Percentiles rank a stretch among this genome's conserved stretches.
Evolutionary conservation across 2,113 vertebrate species (phyloP).

Genomic region (Lepidothrix coronata): DNA sequence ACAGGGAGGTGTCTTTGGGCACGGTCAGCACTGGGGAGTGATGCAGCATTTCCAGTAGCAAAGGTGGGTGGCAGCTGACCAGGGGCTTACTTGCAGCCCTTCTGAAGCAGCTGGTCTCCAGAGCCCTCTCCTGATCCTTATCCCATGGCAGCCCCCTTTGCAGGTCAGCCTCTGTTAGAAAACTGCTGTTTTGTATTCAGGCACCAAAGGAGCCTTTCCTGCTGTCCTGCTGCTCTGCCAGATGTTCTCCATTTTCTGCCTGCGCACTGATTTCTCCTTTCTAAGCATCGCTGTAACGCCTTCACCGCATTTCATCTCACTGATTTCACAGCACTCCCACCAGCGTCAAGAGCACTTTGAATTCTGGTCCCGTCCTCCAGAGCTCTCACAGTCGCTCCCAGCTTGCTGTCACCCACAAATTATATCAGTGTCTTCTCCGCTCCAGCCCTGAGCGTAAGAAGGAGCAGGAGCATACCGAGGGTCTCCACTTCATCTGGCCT

Average conservation of each 20-base stretch:
- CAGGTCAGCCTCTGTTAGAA: background rate
- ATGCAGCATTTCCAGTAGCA: accelerated
- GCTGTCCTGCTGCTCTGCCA: background rate
- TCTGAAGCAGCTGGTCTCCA: background rate
- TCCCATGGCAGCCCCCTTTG: background rate
- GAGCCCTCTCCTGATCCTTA: background rate
- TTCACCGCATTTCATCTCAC: background rate
- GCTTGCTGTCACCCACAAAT: background rate
- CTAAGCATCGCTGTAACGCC: background rate
- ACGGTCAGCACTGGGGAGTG: background rate
- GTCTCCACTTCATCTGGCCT: background rate
- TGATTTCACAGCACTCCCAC: background rate
- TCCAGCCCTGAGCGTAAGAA: background rate
- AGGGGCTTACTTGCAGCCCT: background rate
- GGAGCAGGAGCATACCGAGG: background rate
- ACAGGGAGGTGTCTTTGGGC: background rate
- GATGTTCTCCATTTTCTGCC: background rate
- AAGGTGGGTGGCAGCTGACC: background rate
- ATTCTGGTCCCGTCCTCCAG: background rate
- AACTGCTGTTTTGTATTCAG: background rate
- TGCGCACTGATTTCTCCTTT: background rate
- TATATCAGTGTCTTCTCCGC: background rate
- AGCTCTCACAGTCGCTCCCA: background rate
- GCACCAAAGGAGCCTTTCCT: background rate
- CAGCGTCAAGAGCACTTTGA: background rate